Evolutionary conservation across 2,797 vertebrate genomes (phyloP), one percentile per base, ranked within the genome.

Genomic region (Cossypha dichroa): DNA sequence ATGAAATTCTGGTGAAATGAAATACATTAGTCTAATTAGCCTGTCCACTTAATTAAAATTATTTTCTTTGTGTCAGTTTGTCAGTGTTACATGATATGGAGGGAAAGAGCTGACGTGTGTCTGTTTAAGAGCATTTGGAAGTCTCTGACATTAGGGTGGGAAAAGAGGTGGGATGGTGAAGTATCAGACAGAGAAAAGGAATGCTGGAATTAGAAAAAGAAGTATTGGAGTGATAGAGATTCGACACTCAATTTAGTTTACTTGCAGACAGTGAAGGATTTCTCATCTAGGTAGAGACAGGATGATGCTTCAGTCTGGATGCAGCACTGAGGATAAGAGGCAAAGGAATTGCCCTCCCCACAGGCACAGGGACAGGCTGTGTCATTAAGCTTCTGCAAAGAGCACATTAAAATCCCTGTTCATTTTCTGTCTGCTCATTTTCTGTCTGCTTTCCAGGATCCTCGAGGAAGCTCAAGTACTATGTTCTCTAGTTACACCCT

Each of bases 401-500:
- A 23, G 54, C 64, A 52, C 81, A 38, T 22, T 70, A 52, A 60
- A 75, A 78, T 77, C 46, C 49, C 34, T 0, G 0, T n/a, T 88
- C 34, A 10, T n/a, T 69, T 73, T 51, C 76, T 55, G 33, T 51
- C 59, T 1, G 1, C 36, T 88, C 34, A 9, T n/a, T 69, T 73
- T 48, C 76, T 55, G 31, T 51, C 59, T 66, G 85, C 63, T 77
- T 89, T 75, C 59, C 69, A 68, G 72, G 46, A 22, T 20, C 55
- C 56, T 40, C 1, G 14, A 81, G 36, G 59, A 79, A 73, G 66
- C 55, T 33, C 18, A 68, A 78, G 58, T 8, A 5, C 60, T 25
- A 1, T 2, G 2, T 34, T 64, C 31, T 72, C 69, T 36, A 13
- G 15, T 26, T 31, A 56, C 0, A 1, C 21, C 31, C 48, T 22